phyloP scores from a whole-genome alignment of 2,888 invertebrate genomes.

The Smittia sp. region DNA sequence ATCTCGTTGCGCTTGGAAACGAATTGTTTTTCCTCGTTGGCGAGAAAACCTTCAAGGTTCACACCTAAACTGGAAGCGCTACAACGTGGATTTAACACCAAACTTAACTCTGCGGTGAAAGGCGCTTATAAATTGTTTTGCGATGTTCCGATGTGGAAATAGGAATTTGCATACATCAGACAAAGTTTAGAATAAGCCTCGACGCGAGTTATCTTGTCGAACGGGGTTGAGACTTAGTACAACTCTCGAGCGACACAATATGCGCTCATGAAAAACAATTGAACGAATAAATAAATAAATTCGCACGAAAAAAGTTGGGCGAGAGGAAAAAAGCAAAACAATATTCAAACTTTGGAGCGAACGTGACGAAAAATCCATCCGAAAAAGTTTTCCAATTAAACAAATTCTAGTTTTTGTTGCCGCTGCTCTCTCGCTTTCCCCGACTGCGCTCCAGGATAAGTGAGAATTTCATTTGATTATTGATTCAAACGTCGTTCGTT shows the following conservation, averaged over 20 bases:
- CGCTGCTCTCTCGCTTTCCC: not conserved
- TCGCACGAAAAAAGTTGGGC: not conserved
- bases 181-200: too few species aligned
- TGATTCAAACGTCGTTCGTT: not conserved
- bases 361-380: slow-evolving; percentile 31
- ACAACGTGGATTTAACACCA: too few species aligned
- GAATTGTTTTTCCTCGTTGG: too few species aligned
- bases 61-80: too few species aligned
- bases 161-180: slow-evolving; percentile 28
- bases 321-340: slow-evolving; percentile 28
- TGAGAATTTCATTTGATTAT: slow-evolving; percentile 2
- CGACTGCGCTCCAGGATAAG: not conserved
- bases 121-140: slow-evolving; percentile 34
- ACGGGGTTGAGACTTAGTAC: too few species aligned
- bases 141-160: slow-evolving; percentile 16
- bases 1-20: too few species aligned
- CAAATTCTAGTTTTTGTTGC: not conserved
- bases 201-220: too few species aligned
- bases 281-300: slow-evolving; percentile 1
- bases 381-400: slow-evolving; percentile 37
- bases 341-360: slow-evolving; percentile 12
- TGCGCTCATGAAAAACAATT: not conserved
- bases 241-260: too few species aligned
- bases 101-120: too few species aligned
- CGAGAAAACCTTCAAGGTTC: too few species aligned